These are phyloP conservation scores for Numida meleagris DNA, from an alignment of 2,113 vertebrate genomes.

Conservation along the genomic window DNA sequence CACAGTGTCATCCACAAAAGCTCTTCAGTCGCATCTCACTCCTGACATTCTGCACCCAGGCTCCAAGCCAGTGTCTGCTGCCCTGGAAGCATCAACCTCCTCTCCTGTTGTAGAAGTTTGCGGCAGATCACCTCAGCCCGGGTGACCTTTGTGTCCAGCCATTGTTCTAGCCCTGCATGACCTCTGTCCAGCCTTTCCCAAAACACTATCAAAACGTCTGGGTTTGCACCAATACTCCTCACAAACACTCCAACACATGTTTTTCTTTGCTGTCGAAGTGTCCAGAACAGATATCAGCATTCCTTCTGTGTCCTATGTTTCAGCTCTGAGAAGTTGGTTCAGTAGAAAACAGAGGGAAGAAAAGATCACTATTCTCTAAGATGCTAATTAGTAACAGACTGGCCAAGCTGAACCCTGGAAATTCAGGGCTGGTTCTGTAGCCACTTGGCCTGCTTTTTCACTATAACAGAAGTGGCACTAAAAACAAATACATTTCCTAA, in stretches of 20 bases:
- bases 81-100: neutral
- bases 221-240: neutral
- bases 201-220: fast-evolving
- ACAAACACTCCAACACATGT: fast-evolving
- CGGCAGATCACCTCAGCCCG: neutral
- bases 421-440: neutral
- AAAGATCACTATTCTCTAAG: neutral
- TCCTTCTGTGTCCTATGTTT: neutral
- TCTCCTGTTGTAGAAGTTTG: too few species aligned
- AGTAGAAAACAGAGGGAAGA: neutral
- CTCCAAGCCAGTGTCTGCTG: neutral
- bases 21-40: neutral
- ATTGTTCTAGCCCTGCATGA: neutral
- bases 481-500: neutral
- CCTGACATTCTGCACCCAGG: neutral
- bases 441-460: neutral
- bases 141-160: too few species aligned
- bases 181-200: neutral
- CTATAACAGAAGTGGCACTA: neutral
- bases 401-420: neutral
- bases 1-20: neutral
- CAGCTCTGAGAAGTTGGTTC: neutral
- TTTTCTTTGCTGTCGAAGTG: neutral
- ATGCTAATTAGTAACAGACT: neutral
- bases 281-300: neutral